Base-by-base conservation (phyloP, 1,140 invertebrate genomes). In the Anoplophora glabripennis region DNA sequence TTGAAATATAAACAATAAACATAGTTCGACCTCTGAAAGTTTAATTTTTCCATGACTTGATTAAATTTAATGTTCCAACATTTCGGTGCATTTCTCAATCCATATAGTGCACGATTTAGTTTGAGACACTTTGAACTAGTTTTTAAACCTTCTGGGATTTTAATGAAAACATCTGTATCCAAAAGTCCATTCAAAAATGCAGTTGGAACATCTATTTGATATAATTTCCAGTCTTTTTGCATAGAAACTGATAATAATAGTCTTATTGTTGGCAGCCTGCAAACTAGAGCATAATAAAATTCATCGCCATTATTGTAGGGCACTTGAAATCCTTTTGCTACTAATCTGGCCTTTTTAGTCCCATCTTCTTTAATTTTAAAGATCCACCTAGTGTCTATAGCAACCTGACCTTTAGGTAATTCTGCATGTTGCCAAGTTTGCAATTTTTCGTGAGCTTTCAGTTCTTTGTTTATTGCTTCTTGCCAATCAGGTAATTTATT, bases 281-380 rank as follows among this genome's bases (percentile, higher is more conserved):
- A 12, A 14, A 60, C 57, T 42, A 46, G 47, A 47, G 53, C 53
- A 57, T 56, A 57, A 10, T 8, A 12, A 42, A 18, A 18, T 18
- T 44, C 37, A 42, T 42, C 15, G 15, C 10, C 17, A 14, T 57
- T 49, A 11, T 51, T 38, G 14, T 49, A 42, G 12, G 11, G 12
- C 46, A 52, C 2, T 53, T 66, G 57, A 57, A 63, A 69, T n/a
- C 65, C 60, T 64, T 58, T 68, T 51, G 58, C 67, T 33, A 72
- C 63, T 21, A 70, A 17, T 41, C 66, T 51, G 11, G 64, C 66
- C 54, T 71, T 67, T 40, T 63, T 70, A 11, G 52, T 53, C 17
- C 58, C 66, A 59, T 68, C 48, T n/a, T 53, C 40, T 64, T 69
- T 66, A n/a, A 45, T 66, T 54, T 36, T 60, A 37, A 69, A 70